Percentiles rank a stretch among this genome's conserved stretches.
Conservation (phyloP, 2,888 invertebrate genomes). For the Spilarctia lutea region DNA sequence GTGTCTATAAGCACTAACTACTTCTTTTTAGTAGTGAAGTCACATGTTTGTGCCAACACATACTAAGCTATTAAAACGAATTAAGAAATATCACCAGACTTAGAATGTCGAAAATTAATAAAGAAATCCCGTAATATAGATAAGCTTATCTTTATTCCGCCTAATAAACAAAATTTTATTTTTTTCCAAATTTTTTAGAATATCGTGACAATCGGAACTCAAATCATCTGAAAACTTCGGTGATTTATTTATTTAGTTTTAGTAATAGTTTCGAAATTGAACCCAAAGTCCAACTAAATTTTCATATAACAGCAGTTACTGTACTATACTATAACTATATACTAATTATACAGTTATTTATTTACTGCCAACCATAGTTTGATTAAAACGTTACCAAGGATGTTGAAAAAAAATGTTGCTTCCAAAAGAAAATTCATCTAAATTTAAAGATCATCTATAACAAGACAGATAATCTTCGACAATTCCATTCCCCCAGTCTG, state of each 20-base stretch:
- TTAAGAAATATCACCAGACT: background rate
- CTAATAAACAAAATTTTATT: background rate
- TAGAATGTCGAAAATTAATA: background rate
- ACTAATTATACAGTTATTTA: too few species aligned
- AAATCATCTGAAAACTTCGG: too few species aligned
- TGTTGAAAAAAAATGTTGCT: background rate
- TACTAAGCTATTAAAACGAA: background rate
- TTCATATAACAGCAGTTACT: too few species aligned
- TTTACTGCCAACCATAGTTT: background rate
- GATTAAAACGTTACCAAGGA: background rate
- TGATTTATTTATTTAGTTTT: too few species aligned
- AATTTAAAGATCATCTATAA: slow-evolving; percentile 2
- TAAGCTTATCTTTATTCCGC: background rate
- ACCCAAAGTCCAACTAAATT: too few species aligned
- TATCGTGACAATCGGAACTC: too few species aligned
- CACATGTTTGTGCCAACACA: background rate
- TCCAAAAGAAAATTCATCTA: background rate
- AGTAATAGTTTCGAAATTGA: too few species aligned
- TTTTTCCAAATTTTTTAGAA: background rate
- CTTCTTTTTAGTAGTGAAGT: background rate
- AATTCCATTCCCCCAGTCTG: slow-evolving; percentile 38
- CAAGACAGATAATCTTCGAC: slow-evolving; percentile 28
- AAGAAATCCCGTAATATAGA: background rate
- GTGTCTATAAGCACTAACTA: background rate
- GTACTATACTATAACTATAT: too few species aligned